These are phyloP conservation scores for Chionodraco myersi DNA, from an alignment of 2,113 vertebrate species.

Conservation along the genomic window DNA sequence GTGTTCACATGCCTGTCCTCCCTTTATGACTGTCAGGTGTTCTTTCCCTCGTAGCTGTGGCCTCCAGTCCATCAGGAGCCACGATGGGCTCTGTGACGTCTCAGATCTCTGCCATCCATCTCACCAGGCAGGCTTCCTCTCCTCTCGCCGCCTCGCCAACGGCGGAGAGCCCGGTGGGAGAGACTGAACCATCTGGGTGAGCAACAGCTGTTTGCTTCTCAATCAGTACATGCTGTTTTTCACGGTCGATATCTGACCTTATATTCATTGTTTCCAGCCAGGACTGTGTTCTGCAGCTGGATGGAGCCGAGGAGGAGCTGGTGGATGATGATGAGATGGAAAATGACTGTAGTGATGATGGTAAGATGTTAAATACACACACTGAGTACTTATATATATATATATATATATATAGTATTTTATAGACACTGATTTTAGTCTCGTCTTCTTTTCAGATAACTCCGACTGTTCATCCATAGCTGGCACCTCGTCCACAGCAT, in stretches of 20 bases:
- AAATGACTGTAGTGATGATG: conserved; percentile 81
- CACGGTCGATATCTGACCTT: background rate
- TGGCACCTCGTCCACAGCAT: conserved; percentile 68
- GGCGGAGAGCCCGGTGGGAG: conserved; percentile 35
- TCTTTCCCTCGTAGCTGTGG: background rate
- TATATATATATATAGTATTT: too few species aligned
- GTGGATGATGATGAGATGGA: conserved; percentile 86
- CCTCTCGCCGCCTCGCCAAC: background rate
- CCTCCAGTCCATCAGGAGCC: conserved; percentile 30
- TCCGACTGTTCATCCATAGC: conserved; percentile 81
- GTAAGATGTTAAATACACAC: conserved; percentile 36
- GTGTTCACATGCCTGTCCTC: too few species aligned
- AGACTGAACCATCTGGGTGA: conserved; percentile 66
- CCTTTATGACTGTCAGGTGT: too few species aligned
- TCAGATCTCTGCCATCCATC: conserved; percentile 87
- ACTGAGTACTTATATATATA: too few species aligned
- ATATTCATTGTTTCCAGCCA: conserved; percentile 46
- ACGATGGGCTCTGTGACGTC: conserved; percentile 82
- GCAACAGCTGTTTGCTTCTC: conserved; percentile 14
- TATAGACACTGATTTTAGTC: background rate
- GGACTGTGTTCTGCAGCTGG: conserved; percentile 62
- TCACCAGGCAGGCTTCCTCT: conserved; percentile 70
- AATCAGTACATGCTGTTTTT: background rate
- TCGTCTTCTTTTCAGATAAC: conserved; percentile 75
- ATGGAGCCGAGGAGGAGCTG: conserved; percentile 86